These are phyloP conservation scores for Ptilodon capucinus DNA, from an alignment of 2,888 invertebrate genomes.

Conservation along the genomic window DNA sequence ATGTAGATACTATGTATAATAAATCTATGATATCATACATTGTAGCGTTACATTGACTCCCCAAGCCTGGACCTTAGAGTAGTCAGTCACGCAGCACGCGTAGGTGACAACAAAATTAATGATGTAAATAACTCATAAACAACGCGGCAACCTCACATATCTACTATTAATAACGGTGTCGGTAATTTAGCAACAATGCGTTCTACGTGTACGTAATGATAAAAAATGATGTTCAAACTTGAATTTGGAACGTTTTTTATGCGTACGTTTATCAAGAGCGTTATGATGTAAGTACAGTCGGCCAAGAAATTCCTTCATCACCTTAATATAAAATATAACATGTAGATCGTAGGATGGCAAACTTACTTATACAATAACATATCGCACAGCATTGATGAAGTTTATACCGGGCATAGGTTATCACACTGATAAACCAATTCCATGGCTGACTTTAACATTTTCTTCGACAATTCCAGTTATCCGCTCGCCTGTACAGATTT, in stretches of 20 bases:
- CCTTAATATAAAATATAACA: too few species aligned
- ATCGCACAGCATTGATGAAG: too few species aligned
- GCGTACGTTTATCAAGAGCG: background rate
- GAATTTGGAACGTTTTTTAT: constrained; percentile 6
- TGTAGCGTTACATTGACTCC: constrained; percentile 36
- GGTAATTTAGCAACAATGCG: constrained; percentile 36
- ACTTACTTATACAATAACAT: too few species aligned
- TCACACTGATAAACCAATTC: background rate
- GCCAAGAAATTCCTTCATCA: too few species aligned
- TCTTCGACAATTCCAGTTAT: background rate
- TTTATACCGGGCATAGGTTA: too few species aligned
- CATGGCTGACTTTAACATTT: background rate
- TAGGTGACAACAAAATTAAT: constrained; percentile 40
- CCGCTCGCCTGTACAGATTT: constrained; percentile 3
- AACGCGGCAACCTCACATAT: constrained; percentile 25
- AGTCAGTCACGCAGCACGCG: constrained; percentile 12
- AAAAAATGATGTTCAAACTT: constrained; percentile 4
- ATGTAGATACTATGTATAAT: constrained; percentile 12
- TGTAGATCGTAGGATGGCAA: too few species aligned
- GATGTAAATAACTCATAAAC: constrained; percentile 33
- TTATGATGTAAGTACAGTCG: too few species aligned
- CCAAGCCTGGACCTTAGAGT: constrained; percentile 11
- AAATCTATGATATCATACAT: constrained; percentile 26
- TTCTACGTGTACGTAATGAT: constrained; percentile 13
- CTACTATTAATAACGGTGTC: constrained; percentile 28